Evolutionary conservation across 2,113 vertebrate species (phyloP).

Genomic region (Pseudopipra pipra): DNA sequence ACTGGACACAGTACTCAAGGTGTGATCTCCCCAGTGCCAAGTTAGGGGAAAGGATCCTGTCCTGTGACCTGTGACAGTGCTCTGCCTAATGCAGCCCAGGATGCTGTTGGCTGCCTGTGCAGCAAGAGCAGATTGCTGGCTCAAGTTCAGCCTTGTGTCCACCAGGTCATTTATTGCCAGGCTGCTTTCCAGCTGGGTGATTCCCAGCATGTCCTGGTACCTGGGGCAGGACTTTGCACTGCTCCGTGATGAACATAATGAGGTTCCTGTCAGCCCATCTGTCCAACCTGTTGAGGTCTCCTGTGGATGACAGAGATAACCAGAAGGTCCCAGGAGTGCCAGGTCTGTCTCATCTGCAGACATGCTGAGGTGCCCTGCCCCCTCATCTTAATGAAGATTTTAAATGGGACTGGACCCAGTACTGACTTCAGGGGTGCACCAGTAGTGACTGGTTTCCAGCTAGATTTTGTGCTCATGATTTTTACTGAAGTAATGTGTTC

Average conservation of each 20-base stretch:
- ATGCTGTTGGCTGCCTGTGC: not conserved
- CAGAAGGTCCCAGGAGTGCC: not conserved
- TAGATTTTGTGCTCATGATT: not conserved
- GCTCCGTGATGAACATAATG: not conserved
- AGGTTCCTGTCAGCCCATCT: not conserved
- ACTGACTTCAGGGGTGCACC: not conserved
- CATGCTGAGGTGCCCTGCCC: accelerated
- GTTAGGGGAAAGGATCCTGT: not conserved
- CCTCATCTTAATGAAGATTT: not conserved
- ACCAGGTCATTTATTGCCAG: not conserved
- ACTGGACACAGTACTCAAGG: not conserved
- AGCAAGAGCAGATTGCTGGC: not conserved
- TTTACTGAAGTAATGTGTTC: not conserved
- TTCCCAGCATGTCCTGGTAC: not conserved
- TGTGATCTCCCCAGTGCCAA: not conserved
- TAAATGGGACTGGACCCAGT: not conserved
- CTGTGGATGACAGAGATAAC: not conserved
- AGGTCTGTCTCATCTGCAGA: not conserved
- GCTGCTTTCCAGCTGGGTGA: not conserved
- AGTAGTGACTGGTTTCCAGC: not conserved
- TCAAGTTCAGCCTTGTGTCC: not conserved
- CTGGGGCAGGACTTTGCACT: not conserved
- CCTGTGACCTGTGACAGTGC: not conserved
- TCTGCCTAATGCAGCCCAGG: not conserved
- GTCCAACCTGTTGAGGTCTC: not conserved